These are phyloP conservation scores for Danio tinwini DNA, from an alignment of 2,797 vertebrate genomes.

Conservation along the genomic window DNA sequence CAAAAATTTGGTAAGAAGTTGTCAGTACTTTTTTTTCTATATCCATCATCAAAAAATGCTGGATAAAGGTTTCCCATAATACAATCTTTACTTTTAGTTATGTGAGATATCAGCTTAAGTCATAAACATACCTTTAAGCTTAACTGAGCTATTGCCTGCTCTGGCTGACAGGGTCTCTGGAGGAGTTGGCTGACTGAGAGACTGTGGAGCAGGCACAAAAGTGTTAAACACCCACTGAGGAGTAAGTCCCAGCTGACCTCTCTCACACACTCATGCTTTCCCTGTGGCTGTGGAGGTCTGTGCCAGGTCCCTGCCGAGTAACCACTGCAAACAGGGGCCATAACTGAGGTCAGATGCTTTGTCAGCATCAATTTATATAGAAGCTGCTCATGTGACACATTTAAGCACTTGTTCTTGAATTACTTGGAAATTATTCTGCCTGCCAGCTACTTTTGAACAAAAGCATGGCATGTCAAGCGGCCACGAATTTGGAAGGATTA, in stretches of 20 bases:
- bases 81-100: neutral
- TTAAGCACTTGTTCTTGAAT: conserved; percentile 65
- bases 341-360: conserved; percentile 76
- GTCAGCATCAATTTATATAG: conserved; percentile 72
- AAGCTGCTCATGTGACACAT: conserved; percentile 57
- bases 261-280: conserved; percentile 57
- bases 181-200: conserved; percentile 10
- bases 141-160: neutral
- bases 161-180: neutral
- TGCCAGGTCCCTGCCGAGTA: conserved; percentile 55
- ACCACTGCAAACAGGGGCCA: conserved; percentile 47
- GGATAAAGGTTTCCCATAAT: too few relatives aligned
- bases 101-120: neutral
- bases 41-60: too few relatives aligned
- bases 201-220: conserved; percentile 39
- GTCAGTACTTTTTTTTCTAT: too few relatives aligned
- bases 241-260: conserved; percentile 62
- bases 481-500: conserved; percentile 66
- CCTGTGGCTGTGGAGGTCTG: conserved; percentile 62
- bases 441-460: conserved; percentile 61
- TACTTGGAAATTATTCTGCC: conserved; percentile 63
- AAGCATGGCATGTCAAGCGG: conserved; percentile 67
- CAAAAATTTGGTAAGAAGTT: too few relatives aligned
- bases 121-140: neutral
- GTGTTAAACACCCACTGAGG: conserved; percentile 60